phyloP scores from a whole-genome alignment of 2,113 vertebrate species.

The Pao palembangensis region DNA sequence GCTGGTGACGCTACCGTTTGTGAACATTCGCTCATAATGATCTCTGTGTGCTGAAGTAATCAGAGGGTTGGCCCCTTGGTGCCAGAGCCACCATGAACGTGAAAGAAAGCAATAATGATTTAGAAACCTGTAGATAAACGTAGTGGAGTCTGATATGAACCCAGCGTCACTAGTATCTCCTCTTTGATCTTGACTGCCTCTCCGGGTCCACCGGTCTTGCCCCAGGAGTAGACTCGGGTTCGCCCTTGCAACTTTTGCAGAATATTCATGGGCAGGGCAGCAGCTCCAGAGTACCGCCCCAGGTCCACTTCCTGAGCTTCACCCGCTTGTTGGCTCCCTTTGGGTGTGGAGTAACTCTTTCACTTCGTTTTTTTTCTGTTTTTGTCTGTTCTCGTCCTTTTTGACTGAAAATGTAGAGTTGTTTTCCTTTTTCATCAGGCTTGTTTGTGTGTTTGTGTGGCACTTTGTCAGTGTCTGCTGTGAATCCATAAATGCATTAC shows the following conservation, averaged over 20 bases:
- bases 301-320: conserved; percentile 28
- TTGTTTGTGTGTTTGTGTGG: conserved; percentile 28
- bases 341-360: conserved; percentile 63
- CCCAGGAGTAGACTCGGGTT: conserved; percentile 65
- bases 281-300: conserved; percentile 32
- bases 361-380: conserved; percentile 2
- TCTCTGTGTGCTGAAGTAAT: conserved; percentile 48
- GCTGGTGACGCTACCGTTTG: neutral
- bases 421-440: conserved; percentile 12
- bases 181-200: conserved; percentile 30
- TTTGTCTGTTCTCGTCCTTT: conserved; percentile 39
- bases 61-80: conserved; percentile 25
- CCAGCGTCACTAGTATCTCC: conserved; percentile 24
- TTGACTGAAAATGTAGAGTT: conserved; percentile 48
- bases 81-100: conserved; percentile 30
- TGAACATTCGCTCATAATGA: conserved; percentile 45
- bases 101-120: conserved; percentile 64
- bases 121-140: conserved; percentile 15
- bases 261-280: conserved; percentile 71
- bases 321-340: conserved; percentile 28
- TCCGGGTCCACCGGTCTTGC: conserved; percentile 44
- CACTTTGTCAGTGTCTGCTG: conserved; percentile 10
- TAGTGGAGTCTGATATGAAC: conserved; percentile 17
- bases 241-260: conserved; percentile 33
- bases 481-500: conserved; percentile 45